These are phyloP conservation scores for Alloscopus bannaensis DNA, from an alignment of 2,888 invertebrate species.

Conservation along the genomic window DNA sequence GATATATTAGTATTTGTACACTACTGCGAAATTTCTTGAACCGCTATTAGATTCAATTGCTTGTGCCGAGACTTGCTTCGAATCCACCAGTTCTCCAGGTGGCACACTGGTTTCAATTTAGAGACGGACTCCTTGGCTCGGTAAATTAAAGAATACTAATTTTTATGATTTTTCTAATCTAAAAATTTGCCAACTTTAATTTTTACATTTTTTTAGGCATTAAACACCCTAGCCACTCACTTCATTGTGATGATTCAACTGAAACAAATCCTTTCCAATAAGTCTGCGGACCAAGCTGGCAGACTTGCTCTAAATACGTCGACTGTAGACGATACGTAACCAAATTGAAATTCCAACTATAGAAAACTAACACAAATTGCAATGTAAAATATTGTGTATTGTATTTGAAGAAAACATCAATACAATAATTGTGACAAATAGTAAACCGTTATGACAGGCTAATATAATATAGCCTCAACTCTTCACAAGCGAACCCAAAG, in stretches of 20 bases:
- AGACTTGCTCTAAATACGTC: too few relatives aligned
- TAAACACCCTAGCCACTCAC: slow-evolving; percentile 32
- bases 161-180: neutral
- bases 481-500: too few relatives aligned
- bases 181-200: neutral
- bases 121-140: slow-evolving; percentile 28
- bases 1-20: neutral
- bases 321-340: too few relatives aligned
- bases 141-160: slow-evolving; percentile 14
- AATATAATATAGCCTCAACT: too few relatives aligned
- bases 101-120: slow-evolving; percentile 8
- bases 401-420: too few relatives aligned
- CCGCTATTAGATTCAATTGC: slow-evolving; percentile 23
- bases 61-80: slow-evolving; percentile 15
- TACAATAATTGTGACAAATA: too few relatives aligned
- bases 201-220: slow-evolving; percentile 7
- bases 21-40: neutral
- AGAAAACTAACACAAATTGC: too few relatives aligned
- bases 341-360: too few relatives aligned
- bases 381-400: too few relatives aligned
- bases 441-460: too few relatives aligned
- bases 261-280: slow-evolving; percentile 37
- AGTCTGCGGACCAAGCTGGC: too few relatives aligned
- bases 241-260: slow-evolving; percentile 39
- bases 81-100: slow-evolving; percentile 29